These are phyloP conservation scores for Pyralis farinalis DNA, from an alignment of 2,888 invertebrate genomes.

Conservation along the genomic window DNA sequence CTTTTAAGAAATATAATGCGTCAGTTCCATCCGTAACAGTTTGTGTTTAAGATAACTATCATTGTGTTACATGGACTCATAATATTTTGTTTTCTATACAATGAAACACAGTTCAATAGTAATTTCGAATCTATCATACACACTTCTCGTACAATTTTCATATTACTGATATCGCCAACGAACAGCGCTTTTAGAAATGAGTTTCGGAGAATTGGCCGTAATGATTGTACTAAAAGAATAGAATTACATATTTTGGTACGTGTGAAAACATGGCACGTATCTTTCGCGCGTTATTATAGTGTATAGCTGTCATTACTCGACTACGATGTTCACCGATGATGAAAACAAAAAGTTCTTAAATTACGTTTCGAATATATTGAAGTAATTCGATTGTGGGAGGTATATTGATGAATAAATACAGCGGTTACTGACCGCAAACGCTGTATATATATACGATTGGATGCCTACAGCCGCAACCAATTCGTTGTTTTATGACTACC, in stretches of 20 bases:
- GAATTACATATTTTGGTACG: constrained; percentile 23
- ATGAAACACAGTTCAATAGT: no score
- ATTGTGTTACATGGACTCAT: no score
- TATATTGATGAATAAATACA: not conserved
- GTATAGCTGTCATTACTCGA: constrained; percentile 41
- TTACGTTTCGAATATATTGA: not conserved
- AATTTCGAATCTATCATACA: no score
- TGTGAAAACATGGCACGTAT: constrained; percentile 46
- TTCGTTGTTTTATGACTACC: not conserved
- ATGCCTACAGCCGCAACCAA: not conserved
- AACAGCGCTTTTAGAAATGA: not conserved
- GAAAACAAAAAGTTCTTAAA: constrained; percentile 4
- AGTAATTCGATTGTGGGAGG: not conserved
- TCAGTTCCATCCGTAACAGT: no score
- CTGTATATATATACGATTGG: not conserved
- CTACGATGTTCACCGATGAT: constrained; percentile 26
- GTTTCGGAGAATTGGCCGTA: not conserved
- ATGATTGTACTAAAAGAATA: constrained; percentile 12
- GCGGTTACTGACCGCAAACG: constrained; percentile 1
- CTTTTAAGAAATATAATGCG: no score
- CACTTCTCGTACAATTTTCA: no score
- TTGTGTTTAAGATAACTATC: no score
- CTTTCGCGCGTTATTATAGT: constrained; percentile 40
- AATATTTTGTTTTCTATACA: no score
- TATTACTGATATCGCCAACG: no score